Base-by-base conservation (phyloP, 1,140 invertebrate genomes). In the Drosophila ambigua region DNA sequence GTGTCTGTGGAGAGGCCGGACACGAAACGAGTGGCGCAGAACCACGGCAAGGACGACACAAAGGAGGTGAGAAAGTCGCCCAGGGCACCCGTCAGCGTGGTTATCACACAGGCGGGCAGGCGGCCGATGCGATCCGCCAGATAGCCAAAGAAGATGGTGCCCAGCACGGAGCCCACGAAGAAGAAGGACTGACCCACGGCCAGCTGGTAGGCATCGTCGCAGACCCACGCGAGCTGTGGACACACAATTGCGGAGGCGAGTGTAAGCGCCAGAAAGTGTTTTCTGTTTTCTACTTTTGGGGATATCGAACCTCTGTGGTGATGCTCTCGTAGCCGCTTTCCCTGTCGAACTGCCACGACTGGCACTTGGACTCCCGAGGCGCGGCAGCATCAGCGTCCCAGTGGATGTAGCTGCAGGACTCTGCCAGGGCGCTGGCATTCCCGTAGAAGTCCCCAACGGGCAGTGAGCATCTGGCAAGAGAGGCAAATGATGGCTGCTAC, bases 171-270 rank as follows among this genome's bases (percentile, higher is more conserved):
- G 6, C 94, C 94, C 11, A 93, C 80, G 74, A 94, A 95, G 89
- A 94, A 95, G 31, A 94, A 90, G 2, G 94, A 94, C 87, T 95
- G 94, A 3, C 93, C 93, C 13, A 94, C 74, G 5, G 92, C 93
- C 43, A 93, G 84, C 75, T 93, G 93, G 92, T 93, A 94, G 57
- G 92, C 91, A 41, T 94, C 90, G 1, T 93, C 89, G 71, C 94
- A 95, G 5, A 95, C 93, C 94, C 94, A 95, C 65, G 94, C 83
- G n/a, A 94, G 79, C 94, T 94, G 76, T 79, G 31, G 31, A 9
- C 9, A 60, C 46, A 66, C 73, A 59, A 63, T 61, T 43, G 24
- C 6, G 49, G 35, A 74, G 6, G 35, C 7, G 2, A 81, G 43
- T 77, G 61, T 88, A 31, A 51, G 20, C 11, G 11, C 1, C 7